Conservation (phyloP, 2,797 vertebrate species). For the Vireo griseus region DNA sequence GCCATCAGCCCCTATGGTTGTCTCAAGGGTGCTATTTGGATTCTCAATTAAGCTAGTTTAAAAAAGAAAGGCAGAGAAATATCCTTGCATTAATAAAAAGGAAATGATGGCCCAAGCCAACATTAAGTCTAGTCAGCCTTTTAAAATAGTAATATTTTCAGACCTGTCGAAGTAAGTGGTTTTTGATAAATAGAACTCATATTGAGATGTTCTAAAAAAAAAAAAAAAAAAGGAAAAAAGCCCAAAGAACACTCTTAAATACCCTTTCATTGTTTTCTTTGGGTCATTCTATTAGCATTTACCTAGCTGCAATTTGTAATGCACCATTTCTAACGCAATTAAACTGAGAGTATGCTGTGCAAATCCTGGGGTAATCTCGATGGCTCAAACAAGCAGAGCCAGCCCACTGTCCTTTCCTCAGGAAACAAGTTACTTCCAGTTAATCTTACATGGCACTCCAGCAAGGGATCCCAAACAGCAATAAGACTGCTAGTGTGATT, state of each 20-base stretch:
- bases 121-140: neutral
- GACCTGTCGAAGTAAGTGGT: neutral
- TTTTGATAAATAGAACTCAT: neutral
- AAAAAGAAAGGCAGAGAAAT: conserved; percentile 23
- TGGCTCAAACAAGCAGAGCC: neutral
- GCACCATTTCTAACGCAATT: neutral
- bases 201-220: neutral
- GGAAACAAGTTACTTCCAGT: neutral
- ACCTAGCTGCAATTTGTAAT: neutral
- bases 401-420: neutral
- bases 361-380: neutral
- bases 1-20: neutral
- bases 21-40: neutral
- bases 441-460: neutral
- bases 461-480: neutral
- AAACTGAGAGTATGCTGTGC: neutral
- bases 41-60: conserved; percentile 12
- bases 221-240: neutral
- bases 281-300: neutral
- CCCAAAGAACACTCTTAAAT: neutral
- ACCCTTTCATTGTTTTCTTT: neutral
- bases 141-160: neutral
- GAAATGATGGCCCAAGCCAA: neutral
- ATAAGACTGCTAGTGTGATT: neutral
- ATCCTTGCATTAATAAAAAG: neutral